Conservation (phyloP, 2,113 vertebrate genomes). For the Poecile atricapillus region DNA sequence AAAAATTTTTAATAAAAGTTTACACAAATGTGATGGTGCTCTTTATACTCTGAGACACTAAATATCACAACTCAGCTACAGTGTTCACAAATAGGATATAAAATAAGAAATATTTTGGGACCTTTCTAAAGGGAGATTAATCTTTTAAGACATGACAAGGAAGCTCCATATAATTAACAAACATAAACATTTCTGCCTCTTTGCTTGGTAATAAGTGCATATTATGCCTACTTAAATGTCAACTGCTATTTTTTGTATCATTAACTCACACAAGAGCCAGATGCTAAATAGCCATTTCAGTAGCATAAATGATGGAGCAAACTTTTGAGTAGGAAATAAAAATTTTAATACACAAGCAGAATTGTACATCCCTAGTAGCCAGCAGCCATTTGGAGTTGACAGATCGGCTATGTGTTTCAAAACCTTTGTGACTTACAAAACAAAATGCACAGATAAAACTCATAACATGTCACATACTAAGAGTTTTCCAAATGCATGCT, state of each 20-base stretch:
- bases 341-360: not conserved
- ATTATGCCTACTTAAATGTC: not conserved
- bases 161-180: not conserved
- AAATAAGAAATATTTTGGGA: not conserved
- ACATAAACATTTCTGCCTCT: not conserved
- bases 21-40: not conserved
- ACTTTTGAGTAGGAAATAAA: not conserved
- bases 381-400: not conserved
- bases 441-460: not conserved
- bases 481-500: not conserved
- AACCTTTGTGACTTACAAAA: not conserved
- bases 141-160: not conserved
- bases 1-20: not conserved
- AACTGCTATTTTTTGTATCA: not conserved
- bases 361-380: not conserved
- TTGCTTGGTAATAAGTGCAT: not conserved
- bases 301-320: not conserved
- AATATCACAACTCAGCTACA: not conserved
- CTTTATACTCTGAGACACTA: not conserved
- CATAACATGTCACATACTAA: rapidly evolving
- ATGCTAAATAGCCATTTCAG: not conserved
- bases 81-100: not conserved
- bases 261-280: not conserved
- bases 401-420: not conserved
- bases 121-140: not conserved